phyloP scores from a whole-genome alignment of 2,888 invertebrate genomes.

The Thera obeliscata region DNA sequence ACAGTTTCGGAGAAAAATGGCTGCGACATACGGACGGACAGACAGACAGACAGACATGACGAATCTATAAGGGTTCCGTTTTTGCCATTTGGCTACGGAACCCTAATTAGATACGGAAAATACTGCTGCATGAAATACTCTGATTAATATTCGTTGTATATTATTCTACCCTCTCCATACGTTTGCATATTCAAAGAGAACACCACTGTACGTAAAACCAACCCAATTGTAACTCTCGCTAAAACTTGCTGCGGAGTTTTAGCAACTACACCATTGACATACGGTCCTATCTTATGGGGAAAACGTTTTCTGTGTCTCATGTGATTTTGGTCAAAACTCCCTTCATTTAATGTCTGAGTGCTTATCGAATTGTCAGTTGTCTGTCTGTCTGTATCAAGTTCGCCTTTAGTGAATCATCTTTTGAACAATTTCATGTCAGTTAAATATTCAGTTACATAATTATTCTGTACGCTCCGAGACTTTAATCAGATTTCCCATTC shows the following conservation, averaged over 20 bases:
- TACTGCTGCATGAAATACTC: conserved; percentile 51
- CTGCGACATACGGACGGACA: too few species aligned
- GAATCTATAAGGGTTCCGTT: too few species aligned
- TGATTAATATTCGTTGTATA: conserved; percentile 53
- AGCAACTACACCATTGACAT: conserved; percentile 3
- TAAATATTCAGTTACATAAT: background rate
- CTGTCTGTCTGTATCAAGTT: conserved; percentile 31
- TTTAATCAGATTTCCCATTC: background rate
- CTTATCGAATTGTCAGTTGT: conserved; percentile 40
- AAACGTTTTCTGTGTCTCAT: background rate
- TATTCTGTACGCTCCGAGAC: background rate
- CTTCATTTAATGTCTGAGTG: conserved; percentile 26
- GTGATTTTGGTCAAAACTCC: conserved; percentile 15
- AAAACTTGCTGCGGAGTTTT: conserved; percentile 13
- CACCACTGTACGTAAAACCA: conserved; percentile 52
- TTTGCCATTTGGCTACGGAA: too few species aligned
- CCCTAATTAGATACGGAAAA: conserved; percentile 43
- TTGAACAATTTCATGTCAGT: conserved; percentile 16
- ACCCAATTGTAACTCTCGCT: conserved; percentile 19
- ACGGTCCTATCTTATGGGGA: conserved; percentile 17
- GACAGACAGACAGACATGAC: too few species aligned
- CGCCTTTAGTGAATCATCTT: conserved; percentile 5
- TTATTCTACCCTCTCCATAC: conserved; percentile 47
- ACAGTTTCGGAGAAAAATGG: too few species aligned
- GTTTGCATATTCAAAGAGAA: conserved; percentile 51